Evolutionary conservation across 1,140 invertebrate species (phyloP).

Genomic region (Drosophila varians): DNA sequence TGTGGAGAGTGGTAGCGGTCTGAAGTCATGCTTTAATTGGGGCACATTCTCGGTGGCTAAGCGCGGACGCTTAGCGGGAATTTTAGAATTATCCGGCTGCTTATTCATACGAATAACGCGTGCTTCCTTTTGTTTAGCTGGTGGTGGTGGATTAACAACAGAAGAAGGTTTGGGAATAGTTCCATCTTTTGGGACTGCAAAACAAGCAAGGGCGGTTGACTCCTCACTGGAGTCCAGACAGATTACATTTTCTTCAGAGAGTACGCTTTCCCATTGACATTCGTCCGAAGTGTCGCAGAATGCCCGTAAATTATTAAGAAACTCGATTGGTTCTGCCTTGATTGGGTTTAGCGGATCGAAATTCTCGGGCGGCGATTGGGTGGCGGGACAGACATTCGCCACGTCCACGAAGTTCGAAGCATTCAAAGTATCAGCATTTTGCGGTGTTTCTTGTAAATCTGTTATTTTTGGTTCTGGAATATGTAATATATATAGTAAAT

Average conservation of each 20-base stretch:
- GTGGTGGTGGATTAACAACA: neutral
- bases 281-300: neutral
- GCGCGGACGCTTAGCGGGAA: constrained; percentile 25
- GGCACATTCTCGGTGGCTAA: constrained; percentile 43
- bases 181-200: neutral
- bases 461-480: neutral
- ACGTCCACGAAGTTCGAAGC: constrained; percentile 13
- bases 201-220: constrained; percentile 1
- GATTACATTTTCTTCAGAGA: constrained; percentile 7
- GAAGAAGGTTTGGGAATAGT: neutral
- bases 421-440: neutral
- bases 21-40: constrained; percentile 55
- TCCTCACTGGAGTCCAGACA: constrained; percentile 9
- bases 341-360: constrained; percentile 13
- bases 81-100: neutral
- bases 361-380: neutral
- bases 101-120: neutral
- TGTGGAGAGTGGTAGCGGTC: constrained; percentile 32
- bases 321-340: constrained; percentile 16
- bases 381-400: neutral
- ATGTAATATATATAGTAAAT: too few relatives aligned
- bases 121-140: neutral
- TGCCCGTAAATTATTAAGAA: constrained; percentile 17
- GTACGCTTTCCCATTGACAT: constrained; percentile 15
- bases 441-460: neutral